Base-by-base conservation (phyloP, 2,113 vertebrate species). In the Numida meleagris region DNA sequence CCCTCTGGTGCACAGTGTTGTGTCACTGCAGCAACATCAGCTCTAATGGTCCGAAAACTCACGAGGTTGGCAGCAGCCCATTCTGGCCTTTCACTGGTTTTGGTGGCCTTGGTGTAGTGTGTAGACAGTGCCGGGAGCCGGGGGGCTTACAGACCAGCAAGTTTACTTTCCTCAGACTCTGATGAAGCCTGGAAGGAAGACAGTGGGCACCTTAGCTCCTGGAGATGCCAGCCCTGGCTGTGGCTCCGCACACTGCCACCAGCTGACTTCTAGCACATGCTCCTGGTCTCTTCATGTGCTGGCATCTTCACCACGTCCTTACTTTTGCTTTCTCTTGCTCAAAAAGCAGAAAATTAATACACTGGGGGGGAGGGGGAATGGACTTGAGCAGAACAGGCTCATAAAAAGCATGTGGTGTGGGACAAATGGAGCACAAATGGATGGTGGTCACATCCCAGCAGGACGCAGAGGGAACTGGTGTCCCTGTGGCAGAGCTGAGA, bases 161-260 rank as follows among this genome's bases (percentile, higher is more conserved):
- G 34, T 82, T 80, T 80, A 61, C 86, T 77, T 68, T 48, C 63
- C 10, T 62, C 51, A 66, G 4, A 83, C 40, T 17, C 38, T 59
- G n/a, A 71, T n/a, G 48, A 89, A 93, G 51, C 21, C 70, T 46
- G 68, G 40, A 58, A 65, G 76, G 72, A 86, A 92, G 86, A 90
- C 7, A 27, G 62, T 85, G 43, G 71, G 33, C 33, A 76, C 43
- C 48, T 86, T 92, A 93, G 80, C 79, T 86, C 36, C 75, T 36
- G 31, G 48, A 86, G 88, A 92, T 88, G 80, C 33, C 48, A 86
- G 29, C 15, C 50, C 34, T 29, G 45, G 58, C 46, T 93, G 79
- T 0, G 4, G 48, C 75, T 76, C 21, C 29, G 71, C 9, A 34
- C 27, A 13, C 18, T 57, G 43, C 20, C 43, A 61, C 2, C 13